phyloP scores from a whole-genome alignment of 2,888 invertebrate species.

The Chloroclysta siterata region DNA sequence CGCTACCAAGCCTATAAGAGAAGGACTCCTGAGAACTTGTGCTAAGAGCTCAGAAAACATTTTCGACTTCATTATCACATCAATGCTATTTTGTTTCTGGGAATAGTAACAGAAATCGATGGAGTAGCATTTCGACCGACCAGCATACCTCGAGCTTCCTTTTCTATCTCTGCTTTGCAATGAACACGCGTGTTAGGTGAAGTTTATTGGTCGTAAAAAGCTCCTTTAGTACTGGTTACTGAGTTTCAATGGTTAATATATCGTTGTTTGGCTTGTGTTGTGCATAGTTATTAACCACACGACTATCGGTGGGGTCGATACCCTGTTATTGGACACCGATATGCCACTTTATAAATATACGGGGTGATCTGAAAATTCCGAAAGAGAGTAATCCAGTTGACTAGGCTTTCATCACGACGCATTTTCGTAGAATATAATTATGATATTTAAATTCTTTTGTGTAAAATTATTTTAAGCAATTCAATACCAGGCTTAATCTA shows the following conservation, averaged over 20 bases:
- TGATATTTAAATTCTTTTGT: too few species aligned
- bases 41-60: slow-evolving; percentile 13
- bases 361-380: background rate
- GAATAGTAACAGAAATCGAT: slow-evolving; percentile 65
- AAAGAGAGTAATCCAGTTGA: too few species aligned
- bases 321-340: slow-evolving; percentile 33
- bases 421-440: too few species aligned
- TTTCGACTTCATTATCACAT: slow-evolving; percentile 53
- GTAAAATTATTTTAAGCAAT: too few species aligned
- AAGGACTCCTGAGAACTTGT: background rate
- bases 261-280: slow-evolving; percentile 57
- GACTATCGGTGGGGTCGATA: slow-evolving; percentile 36
- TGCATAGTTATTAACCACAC: slow-evolving; percentile 62
- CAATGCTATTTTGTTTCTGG: slow-evolving; percentile 65
- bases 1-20: too few species aligned
- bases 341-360: slow-evolving; percentile 17
- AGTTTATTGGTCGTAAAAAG: slow-evolving; percentile 52
- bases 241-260: slow-evolving; percentile 68
- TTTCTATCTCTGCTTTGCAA: slow-evolving; percentile 44
- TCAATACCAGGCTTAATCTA: too few species aligned
- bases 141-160: slow-evolving; percentile 55
- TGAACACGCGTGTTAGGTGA: slow-evolving; percentile 39
- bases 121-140: slow-evolving; percentile 61
- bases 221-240: slow-evolving; percentile 57
- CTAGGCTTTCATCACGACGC: too few species aligned